Evolutionary conservation across 1,140 invertebrate genomes (phyloP).

Genomic region (Coelopa frigida): DNA sequence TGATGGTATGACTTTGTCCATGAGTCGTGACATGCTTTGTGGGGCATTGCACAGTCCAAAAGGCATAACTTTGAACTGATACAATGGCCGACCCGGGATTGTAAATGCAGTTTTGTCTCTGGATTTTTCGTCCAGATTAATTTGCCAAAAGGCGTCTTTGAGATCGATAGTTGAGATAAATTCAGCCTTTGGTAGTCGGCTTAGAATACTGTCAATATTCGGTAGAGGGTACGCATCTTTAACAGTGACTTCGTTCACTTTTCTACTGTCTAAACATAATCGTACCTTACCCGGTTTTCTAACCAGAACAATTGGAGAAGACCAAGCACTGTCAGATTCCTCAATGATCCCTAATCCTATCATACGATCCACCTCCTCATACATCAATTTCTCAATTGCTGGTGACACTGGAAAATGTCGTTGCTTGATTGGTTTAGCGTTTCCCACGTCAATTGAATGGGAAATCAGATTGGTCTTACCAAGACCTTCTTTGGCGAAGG

Average conservation of each 20-base stretch:
- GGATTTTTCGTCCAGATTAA: constrained; percentile 14
- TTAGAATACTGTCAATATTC: constrained; percentile 30
- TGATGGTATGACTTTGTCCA: constrained; percentile 6
- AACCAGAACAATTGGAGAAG: constrained; percentile 5
- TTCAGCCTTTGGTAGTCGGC: constrained; percentile 26
- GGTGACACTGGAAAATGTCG: too few relatives aligned
- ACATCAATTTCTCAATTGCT: too few relatives aligned
- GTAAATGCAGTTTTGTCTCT: constrained; percentile 41
- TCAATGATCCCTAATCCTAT: too few relatives aligned
- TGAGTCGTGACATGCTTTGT: constrained; percentile 8
- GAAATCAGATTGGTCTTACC: too few relatives aligned
- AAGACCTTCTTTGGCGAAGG: too few relatives aligned
- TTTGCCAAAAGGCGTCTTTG: constrained; percentile 21
- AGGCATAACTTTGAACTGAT: constrained; percentile 26
- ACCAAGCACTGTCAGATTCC: constrained; percentile 11
- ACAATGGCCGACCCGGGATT: constrained; percentile 23
- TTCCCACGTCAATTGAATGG: too few relatives aligned
- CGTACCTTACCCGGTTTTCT: constrained; percentile 13
- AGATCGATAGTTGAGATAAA: constrained; percentile 15
- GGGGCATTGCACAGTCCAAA: constrained; percentile 12
- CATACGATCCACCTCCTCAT: too few relatives aligned
- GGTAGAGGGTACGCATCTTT: constrained; percentile 28
- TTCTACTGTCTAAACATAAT: constrained; percentile 42
- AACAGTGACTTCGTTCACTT: constrained; percentile 38
- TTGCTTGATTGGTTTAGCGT: too few relatives aligned